phyloP scores from a whole-genome alignment of 1,140 invertebrate genomes.

The Coelopa frigida region DNA sequence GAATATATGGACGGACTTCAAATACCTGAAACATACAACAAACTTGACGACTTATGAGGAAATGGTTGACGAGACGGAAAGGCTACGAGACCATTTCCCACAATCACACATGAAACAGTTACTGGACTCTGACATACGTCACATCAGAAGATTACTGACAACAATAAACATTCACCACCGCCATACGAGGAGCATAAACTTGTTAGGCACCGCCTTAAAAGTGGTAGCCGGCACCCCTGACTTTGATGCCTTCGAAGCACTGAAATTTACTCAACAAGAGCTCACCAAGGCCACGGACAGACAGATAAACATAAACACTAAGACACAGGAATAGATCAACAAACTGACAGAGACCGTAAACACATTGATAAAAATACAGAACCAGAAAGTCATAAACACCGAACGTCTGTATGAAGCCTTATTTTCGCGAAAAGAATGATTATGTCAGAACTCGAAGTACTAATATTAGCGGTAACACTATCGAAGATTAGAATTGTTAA shows the following conservation, averaged over 20 bases:
- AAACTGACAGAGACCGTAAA: constrained; percentile 6
- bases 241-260: constrained; percentile 3
- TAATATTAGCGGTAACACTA: constrained; percentile 11
- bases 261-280: constrained; percentile 5
- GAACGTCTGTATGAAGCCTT: constrained; percentile 1
- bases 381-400: neutral
- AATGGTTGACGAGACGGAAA: neutral
- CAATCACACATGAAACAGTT: constrained; percentile 1
- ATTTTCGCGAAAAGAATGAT: constrained; percentile 11
- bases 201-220: constrained; percentile 6
- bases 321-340: constrained; percentile 2
- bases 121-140: neutral
- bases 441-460: constrained; percentile 12
- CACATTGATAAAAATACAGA: neutral
- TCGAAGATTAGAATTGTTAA: constrained; percentile 12
- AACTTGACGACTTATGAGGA: constrained; percentile 1
- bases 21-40: neutral
- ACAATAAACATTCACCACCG: constrained; percentile 4
- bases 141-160: constrained; percentile 3
- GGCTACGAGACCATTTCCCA: constrained; percentile 4
- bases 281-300: constrained; percentile 3
- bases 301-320: constrained; percentile 8
- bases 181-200: constrained; percentile 9
- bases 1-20: constrained; percentile 2
- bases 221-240: constrained; percentile 8